Conservation (phyloP, 2,797 vertebrate species). For the Enteromius mattozi region DNA sequence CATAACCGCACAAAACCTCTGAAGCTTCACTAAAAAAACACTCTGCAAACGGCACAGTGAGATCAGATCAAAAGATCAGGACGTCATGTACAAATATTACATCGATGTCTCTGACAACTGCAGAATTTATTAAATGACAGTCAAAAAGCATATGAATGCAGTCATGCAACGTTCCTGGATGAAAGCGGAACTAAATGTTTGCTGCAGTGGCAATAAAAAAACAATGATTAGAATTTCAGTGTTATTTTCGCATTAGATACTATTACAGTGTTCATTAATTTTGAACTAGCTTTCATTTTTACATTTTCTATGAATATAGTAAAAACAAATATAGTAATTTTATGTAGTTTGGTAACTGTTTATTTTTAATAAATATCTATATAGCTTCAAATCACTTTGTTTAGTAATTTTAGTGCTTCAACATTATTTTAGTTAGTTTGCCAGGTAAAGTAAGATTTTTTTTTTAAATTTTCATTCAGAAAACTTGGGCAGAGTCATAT, state of each 20-base stretch:
- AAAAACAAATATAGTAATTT: not conserved
- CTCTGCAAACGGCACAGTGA: conserved; percentile 6
- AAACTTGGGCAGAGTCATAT: too few relatives aligned
- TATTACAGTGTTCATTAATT: not conserved
- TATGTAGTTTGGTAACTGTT: not conserved
- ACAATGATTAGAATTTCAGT: not conserved
- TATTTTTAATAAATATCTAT: not conserved
- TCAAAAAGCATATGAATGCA: not conserved
- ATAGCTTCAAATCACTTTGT: not conserved
- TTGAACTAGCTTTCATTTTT: not conserved
- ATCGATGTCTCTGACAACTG: not conserved
- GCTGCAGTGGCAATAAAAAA: not conserved
- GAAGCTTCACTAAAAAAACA: conserved; percentile 31
- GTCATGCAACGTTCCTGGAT: not conserved
- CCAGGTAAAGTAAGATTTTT: not conserved
- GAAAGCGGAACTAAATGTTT: not conserved
- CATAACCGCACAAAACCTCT: conserved; percentile 13
- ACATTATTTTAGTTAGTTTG: not conserved
- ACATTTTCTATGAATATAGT: not conserved
- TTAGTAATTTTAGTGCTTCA: not conserved
- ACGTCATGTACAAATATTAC: not conserved
- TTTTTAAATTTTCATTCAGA: too few relatives aligned
- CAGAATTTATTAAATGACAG: not conserved
- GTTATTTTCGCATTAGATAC: not conserved
- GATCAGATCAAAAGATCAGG: not conserved